Base-by-base conservation (phyloP, 2,113 vertebrate species). In the Phylloscopus trochilus region DNA sequence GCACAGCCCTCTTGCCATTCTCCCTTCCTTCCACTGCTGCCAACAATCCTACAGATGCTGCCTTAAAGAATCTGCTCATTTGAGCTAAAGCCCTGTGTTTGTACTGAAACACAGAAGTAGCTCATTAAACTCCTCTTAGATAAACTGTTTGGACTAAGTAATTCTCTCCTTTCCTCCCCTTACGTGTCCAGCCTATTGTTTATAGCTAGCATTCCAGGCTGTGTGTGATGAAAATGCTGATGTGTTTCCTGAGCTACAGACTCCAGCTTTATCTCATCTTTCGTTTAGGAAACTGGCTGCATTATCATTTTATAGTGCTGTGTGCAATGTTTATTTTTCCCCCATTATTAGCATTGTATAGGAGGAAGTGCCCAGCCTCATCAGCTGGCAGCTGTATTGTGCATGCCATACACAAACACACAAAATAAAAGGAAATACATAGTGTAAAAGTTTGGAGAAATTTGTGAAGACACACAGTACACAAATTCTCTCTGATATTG, bases 181-280 rank as follows among this genome's bases (percentile, higher is more conserved):
- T 90, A 44, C 19, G 15, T 92, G 82, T 60, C 55, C 82, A 88
- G 90, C 60, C 90, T 81, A 93, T 97, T 96, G 94, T 96, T 96
- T 81, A 93, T 22, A 86, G 82, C 93, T 67, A 70, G 62, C 87
- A 83, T 85, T 90, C 90, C 87, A 95, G 88, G 52, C 90, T 88
- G 68, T 13, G 7, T 88, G 90, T 94, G 92, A 92, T 93, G 88
- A 96, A 95, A 96, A 96, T 88, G 94, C 91, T 96, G 95, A 95
- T 97, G 90, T 95, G 92, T 88, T 97, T 97, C 95, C 96, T 95
- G 94, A 95, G 91, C 81, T 85, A 93, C 63, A 83, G 87, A 75
- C 90, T 66, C 90, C 62, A 60, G 90, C 90, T 94, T 97, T 96
- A 97, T 97, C 96, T 94, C 94, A 93, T 91, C 95, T 94, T 86